Conservation (phyloP, 2,113 vertebrate genomes). For the Oreochromis niloticus region DNA sequence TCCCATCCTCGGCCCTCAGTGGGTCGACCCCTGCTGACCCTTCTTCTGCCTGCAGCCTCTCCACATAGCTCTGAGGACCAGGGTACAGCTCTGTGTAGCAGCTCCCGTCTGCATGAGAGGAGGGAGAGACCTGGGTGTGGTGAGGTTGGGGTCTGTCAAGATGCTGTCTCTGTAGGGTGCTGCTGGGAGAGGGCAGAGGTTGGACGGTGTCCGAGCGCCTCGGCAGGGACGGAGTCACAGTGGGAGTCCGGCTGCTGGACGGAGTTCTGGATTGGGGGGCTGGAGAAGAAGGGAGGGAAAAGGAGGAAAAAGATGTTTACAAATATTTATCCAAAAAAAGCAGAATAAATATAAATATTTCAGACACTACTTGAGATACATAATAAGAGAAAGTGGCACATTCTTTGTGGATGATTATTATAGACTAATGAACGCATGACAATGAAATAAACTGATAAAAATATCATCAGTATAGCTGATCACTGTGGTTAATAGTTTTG, state of each 20-base stretch:
- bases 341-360: not conserved
- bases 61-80: slow-evolving; percentile 73
- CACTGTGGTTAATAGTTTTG: not conserved
- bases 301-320: not conserved
- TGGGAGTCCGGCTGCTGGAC: slow-evolving; percentile 40
- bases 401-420: not conserved
- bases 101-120: slow-evolving; percentile 34
- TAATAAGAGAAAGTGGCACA: not conserved
- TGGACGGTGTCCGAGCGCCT: slow-evolving; percentile 69
- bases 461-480: not conserved
- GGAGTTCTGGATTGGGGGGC: slow-evolving; percentile 72
- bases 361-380: not conserved
- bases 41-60: slow-evolving; percentile 72
- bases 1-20: slow-evolving; percentile 15
- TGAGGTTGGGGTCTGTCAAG: slow-evolving; percentile 29
- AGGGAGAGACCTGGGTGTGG: slow-evolving; percentile 49
- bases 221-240: slow-evolving; percentile 51
- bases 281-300: slow-evolving; percentile 23
- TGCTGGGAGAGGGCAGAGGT: slow-evolving; percentile 62
- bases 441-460: not conserved
- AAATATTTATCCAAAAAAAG: not conserved
- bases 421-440: not conserved
- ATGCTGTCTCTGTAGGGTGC: slow-evolving; percentile 43
- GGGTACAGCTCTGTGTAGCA: slow-evolving; percentile 79
- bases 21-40: not conserved